A percentile compares a stretch with the other conserved stretches of the same genome.
Evolutionary conservation across 2,888 invertebrate genomes (phyloP).

Genomic region (Drosophila robusta): DNA sequence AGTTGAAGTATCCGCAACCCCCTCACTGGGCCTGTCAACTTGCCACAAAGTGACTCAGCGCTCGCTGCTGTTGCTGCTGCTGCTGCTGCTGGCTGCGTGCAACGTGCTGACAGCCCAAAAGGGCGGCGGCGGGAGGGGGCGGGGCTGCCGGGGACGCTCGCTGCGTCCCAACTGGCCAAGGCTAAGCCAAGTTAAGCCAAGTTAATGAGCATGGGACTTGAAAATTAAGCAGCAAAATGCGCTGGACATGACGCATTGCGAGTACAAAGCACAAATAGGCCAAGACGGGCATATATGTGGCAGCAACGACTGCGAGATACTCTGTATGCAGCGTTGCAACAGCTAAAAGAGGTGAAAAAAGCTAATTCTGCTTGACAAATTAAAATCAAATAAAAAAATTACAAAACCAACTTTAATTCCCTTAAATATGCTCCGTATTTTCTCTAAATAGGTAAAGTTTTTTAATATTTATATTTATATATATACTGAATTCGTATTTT

Average conservation of each 20-base stretch:
- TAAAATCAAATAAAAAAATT: no score
- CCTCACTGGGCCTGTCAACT: constrained; percentile 28
- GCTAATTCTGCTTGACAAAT: no score
- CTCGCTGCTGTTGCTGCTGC: no score
- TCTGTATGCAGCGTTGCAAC: neutral
- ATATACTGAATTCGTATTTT: no score
- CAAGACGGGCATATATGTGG: constrained; percentile 17
- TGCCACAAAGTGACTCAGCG: constrained; percentile 32
- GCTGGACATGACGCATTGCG: constrained; percentile 65
- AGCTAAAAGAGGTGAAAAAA: no score
- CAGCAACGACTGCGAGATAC: neutral
- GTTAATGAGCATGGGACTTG: constrained; percentile 55
- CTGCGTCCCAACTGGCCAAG: constrained; percentile 14
- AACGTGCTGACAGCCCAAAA: constrained; percentile 21
- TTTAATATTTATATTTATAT: no score
- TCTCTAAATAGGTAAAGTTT: no score
- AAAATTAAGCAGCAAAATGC: constrained; percentile 28
- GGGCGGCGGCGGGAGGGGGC: neutral
- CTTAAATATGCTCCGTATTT: no score
- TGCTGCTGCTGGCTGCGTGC: neutral
- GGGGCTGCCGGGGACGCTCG: neutral
- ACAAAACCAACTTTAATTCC: no score
- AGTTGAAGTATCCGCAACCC: constrained; percentile 1
- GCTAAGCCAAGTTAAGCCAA: constrained; percentile 44
- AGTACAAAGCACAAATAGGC: constrained; percentile 30